Conservation (phyloP, 2,888 invertebrate genomes). For the Leucozona laternaria region DNA sequence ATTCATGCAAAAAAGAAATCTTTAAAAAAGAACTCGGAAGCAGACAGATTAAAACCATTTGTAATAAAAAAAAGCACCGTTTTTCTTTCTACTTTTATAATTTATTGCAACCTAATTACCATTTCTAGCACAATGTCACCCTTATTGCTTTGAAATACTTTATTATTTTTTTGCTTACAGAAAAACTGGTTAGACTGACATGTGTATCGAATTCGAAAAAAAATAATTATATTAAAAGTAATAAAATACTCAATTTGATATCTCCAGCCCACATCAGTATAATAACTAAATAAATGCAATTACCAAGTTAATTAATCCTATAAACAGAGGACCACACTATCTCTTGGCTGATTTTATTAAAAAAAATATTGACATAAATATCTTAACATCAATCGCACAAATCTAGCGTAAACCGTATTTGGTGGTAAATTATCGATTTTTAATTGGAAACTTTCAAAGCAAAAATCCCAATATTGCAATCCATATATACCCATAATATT, state of each 20-base stretch:
- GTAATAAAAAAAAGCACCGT: background rate
- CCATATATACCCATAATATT: background rate
- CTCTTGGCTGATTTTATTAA: slow-evolving; percentile 41
- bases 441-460: slow-evolving; percentile 59
- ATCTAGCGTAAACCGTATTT: slow-evolving; percentile 47
- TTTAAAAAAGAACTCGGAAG: too few species aligned
- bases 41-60: too few species aligned
- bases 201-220: background rate
- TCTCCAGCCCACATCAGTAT: background rate
- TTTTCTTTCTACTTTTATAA: background rate
- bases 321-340: slow-evolving; percentile 3
- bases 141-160: slow-evolving; percentile 53
- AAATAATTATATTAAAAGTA: background rate
- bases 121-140: slow-evolving; percentile 52
- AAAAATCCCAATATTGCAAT: background rate
- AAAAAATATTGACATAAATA: slow-evolving; percentile 1
- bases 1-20: too few species aligned
- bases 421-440: slow-evolving; percentile 49
- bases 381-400: slow-evolving; percentile 22
- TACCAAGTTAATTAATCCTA: slow-evolving; percentile 8
- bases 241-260: slow-evolving; percentile 20
- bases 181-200: slow-evolving; percentile 55
- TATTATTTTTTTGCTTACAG: slow-evolving; percentile 34
- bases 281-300: slow-evolving; percentile 7
- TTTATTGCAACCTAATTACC: slow-evolving; percentile 54